Percentiles rank a stretch among this genome's conserved stretches.
Conservation (phyloP, 2,797 vertebrate genomes). For the Myotis planiceps region DNA sequence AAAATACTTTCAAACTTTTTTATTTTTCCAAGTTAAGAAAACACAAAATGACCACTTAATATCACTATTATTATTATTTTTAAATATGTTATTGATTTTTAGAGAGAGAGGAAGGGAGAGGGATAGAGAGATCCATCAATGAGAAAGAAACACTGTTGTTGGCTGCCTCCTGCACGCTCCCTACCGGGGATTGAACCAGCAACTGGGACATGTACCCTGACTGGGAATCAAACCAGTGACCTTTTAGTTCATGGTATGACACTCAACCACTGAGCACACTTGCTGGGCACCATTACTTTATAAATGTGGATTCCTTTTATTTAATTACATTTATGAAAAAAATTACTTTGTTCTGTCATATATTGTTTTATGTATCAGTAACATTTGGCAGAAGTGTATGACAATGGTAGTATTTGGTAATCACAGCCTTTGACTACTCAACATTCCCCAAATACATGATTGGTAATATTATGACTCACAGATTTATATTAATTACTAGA, state of each 20-base stretch:
- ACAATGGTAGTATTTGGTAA: constrained; percentile 5
- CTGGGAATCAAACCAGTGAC: too few species aligned
- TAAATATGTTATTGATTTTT: too few species aligned
- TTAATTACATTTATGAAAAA: neutral
- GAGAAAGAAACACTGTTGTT: too few species aligned
- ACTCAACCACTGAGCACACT: too few species aligned
- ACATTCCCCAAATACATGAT: neutral
- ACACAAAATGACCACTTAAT: neutral
- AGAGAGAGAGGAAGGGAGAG: too few species aligned
- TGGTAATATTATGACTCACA: neutral
- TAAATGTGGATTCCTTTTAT: neutral
- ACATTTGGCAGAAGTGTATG: neutral
- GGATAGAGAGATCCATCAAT: too few species aligned
- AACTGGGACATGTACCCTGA: too few species aligned
- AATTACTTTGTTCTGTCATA: neutral
- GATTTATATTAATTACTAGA: neutral
- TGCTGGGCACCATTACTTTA: neutral
- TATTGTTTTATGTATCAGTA: neutral
- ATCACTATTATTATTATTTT: neutral
- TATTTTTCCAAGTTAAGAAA: constrained; percentile 21
- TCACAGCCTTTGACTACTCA: neutral
- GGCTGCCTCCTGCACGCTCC: too few species aligned
- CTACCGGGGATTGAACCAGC: too few species aligned
- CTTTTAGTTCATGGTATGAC: too few species aligned
- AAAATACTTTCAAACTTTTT: neutral